Evolutionary conservation across 2,797 vertebrate species (phyloP).

Genomic region (Artibeus jamaicensis): DNA sequence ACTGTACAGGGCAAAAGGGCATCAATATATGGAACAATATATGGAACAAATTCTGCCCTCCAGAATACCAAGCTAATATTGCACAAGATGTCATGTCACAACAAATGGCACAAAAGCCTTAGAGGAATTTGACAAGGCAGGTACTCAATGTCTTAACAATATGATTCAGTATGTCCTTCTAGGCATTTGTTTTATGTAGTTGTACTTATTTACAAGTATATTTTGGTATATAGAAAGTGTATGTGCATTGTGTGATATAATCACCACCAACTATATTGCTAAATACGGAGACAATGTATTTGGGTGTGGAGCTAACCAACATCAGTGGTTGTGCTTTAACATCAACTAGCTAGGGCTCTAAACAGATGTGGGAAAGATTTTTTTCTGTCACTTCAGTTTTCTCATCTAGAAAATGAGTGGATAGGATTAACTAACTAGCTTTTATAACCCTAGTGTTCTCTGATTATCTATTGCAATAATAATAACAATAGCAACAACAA

Average conservation of each 20-base stretch:
- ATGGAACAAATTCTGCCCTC: not conserved
- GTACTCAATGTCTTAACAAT: not conserved
- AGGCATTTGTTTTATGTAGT: not conserved
- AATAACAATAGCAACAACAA: not conserved
- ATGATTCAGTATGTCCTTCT: not conserved
- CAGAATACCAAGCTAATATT: not conserved
- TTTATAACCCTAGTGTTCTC: not conserved
- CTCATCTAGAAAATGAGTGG: not conserved
- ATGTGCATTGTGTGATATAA: not conserved
- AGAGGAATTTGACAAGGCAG: not conserved
- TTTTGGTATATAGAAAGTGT: not conserved
- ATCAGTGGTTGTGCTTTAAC: not conserved
- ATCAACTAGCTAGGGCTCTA: not conserved
- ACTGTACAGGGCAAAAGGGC: not conserved
- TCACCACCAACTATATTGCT: not conserved
- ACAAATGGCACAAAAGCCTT: not conserved
- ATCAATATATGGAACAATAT: not conserved
- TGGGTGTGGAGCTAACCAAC: not conserved
- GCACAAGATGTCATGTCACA: not conserved
- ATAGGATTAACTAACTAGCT: not conserved
- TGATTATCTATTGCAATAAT: not conserved
- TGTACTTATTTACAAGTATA: not conserved
- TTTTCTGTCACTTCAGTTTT: not conserved
- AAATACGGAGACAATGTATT: not conserved
- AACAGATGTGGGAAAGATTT: not conserved